Evolutionary conservation across 2,888 invertebrate genomes (phyloP), one percentile per base, ranked within the genome.

Genomic region (Pachycephus smyrnensis): DNA sequence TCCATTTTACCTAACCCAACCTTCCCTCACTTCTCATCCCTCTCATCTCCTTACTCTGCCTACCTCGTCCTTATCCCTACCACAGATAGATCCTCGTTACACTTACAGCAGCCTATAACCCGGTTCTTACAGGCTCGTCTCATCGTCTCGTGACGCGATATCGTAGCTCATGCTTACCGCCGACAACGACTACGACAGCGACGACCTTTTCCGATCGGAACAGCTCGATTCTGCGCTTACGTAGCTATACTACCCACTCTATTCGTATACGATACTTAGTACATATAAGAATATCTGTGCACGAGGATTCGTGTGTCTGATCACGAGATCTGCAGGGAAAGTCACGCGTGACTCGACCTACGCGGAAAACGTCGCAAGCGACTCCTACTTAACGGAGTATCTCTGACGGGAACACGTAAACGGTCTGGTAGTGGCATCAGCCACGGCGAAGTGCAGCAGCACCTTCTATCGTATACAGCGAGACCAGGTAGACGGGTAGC

Each of bases 61-160:
- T 55, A 23, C 78, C 78, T 75, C 77, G 15, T 74, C 77, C 35
- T 75, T 69, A 12, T 75, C 37, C 69, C 23, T 23, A 55, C 76
- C 78, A 77, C 82, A 81, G 86, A 87, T 88, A 86, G 88, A 87
- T 86, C 83, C 88, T 90, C 87, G 88, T 89, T 90, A 89, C 86
- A 85, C 84, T 85, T 82, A 71, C 74, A 82, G 78, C 81, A 82
- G 68, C 77, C 73, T 78, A 77, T 77, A 81, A 82, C 76, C 79
- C 82, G 78, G 80, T 76, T 77, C 31, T 73, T 74, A 31, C 73
- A 32, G 36, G 37, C 68, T 71, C 32, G 68, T 76, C 55, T 75
- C 12, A 37, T 55, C 23, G 55, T 71, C 31, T 71, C 71, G 71
- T 80, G 80, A 81, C 76, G 77, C 79, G 80, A 77, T 80, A 79